Base-by-base conservation (phyloP, 2,113 vertebrate genomes). In the Leucopsar rothschildi region DNA sequence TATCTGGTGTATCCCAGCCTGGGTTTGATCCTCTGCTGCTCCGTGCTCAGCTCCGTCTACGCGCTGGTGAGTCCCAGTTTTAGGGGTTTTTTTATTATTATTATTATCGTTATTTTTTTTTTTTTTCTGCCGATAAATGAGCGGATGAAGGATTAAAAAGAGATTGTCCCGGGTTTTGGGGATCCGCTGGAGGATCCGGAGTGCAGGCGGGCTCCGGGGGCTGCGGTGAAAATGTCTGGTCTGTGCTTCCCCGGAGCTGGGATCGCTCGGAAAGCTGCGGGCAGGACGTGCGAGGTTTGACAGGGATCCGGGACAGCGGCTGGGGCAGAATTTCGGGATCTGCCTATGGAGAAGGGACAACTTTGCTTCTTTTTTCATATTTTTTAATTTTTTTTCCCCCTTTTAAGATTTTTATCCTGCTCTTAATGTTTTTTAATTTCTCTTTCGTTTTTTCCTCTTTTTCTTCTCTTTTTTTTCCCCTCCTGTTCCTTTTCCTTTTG, bases 21-120 rank as follows among this genome's bases (percentile, higher is more conserved):
- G 98, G 98, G 98, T 94, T 96, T 99, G 91, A 96, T 99, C 72
- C 97, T 99, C 93, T 98, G 98, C 97, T 98, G 98, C 97, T 97
- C 98, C 45, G 96, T 98, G 6, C 93, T 98, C 68, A 97, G 98
- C 96, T 98, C 98, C 8, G 97, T 98, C 14, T 99, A 98, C 53
- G 97, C 98, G 47, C 97, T 99, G 99, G 99, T 99, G 98, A 99
- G 99, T 99, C 73, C 28, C n/a, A 28, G 3, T 63, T 31, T 16
- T 18, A 3, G 39, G 39, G 39, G 5, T 5, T 16, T 15, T 29
- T 33, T 15, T 45, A 9, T 31, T 23, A 12, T 5, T 39, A 0
- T 18, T 33, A 12, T 31, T 16, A 9, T 35, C n/a, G n/a, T n/a
- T n/a, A n/a, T n/a, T n/a, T n/a, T n/a, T 16, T 16, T 20, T 12